phyloP scores from a whole-genome alignment of 2,888 invertebrate species.

The Emmelina monodactyla region DNA sequence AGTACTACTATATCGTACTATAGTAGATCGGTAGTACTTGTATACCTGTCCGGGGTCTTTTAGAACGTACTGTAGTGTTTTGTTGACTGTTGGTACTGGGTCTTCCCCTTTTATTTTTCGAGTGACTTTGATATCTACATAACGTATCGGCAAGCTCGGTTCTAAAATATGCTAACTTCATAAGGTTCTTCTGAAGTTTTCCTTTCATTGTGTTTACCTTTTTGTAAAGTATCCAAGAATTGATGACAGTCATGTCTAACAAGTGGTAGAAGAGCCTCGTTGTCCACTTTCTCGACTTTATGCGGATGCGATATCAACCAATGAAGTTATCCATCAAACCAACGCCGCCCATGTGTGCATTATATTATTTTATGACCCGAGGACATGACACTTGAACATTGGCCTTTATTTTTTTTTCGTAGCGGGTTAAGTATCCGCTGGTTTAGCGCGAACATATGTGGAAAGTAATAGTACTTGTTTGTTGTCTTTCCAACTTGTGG shows the following conservation, averaged over 20 bases:
- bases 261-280: conserved; percentile 22
- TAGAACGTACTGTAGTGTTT: conserved; percentile 18
- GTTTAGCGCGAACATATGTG: conserved; percentile 26
- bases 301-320: conserved; percentile 22
- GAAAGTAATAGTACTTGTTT: conserved; percentile 24
- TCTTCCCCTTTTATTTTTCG: conserved; percentile 23
- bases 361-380: conserved; percentile 5
- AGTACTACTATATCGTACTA: no score
- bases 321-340: conserved; percentile 24
- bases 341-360: conserved; percentile 13
- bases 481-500: conserved; percentile 24
- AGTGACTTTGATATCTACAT: conserved; percentile 22
- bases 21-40: conserved; percentile 19
- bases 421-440: conserved; percentile 13
- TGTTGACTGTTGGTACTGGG: conserved; percentile 21
- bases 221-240: conserved; percentile 26
- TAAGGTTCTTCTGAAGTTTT: conserved; percentile 20
- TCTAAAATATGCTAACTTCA: conserved; percentile 24
- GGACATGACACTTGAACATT: conserved; percentile 3
- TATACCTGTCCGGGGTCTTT: conserved; percentile 16
- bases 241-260: conserved; percentile 24
- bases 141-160: conserved; percentile 23
- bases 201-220: conserved; percentile 23
- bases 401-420: conserved; percentile 2
- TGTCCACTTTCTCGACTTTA: conserved; percentile 24